phyloP scores from a whole-genome alignment of 92 coral and sea anemone genomes.

The Parazoanthus atlanticus region DNA sequence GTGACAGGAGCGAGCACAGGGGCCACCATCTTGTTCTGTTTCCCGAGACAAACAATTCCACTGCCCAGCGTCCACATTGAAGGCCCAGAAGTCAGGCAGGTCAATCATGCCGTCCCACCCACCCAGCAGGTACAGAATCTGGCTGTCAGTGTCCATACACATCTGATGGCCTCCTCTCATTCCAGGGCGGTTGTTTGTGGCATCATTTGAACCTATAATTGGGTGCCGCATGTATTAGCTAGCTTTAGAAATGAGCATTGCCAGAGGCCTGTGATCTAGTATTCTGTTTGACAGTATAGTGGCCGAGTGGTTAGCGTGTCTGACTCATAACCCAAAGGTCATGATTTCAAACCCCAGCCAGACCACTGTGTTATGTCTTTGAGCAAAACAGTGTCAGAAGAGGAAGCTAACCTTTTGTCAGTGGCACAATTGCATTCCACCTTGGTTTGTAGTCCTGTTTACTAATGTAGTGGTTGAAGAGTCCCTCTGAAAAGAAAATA shows the following conservation, averaged over 20 bases:
- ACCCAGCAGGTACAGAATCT: conserved; percentile 85
- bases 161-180: conserved; percentile 99
- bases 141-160: conserved; percentile 92
- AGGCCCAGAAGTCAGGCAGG: conserved; percentile 95
- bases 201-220: conserved; percentile 29
- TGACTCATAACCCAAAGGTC: no score
- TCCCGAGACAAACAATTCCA: conserved; percentile 89
- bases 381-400: no score
- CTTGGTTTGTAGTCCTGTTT: conserved; percentile 87
- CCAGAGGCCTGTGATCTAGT: no score
- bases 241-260: no score
- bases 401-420: conserved; percentile 52
- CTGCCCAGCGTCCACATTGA: conserved; percentile 65
- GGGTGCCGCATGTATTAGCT: no score
- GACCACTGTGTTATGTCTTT: no score
- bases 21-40: conserved; percentile 96
- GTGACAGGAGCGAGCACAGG: conserved; percentile 97
- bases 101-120: conserved; percentile 98
- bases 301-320: no score
- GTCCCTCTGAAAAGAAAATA: conserved; percentile 60
- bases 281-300: no score
- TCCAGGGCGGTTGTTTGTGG: conserved; percentile 76
- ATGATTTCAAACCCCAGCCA: no score
- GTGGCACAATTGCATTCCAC: conserved; percentile 87
- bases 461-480: conserved; percentile 80